phyloP scores from a whole-genome alignment of 2,113 vertebrate genomes.

The Melanostigma gelatinosum region DNA sequence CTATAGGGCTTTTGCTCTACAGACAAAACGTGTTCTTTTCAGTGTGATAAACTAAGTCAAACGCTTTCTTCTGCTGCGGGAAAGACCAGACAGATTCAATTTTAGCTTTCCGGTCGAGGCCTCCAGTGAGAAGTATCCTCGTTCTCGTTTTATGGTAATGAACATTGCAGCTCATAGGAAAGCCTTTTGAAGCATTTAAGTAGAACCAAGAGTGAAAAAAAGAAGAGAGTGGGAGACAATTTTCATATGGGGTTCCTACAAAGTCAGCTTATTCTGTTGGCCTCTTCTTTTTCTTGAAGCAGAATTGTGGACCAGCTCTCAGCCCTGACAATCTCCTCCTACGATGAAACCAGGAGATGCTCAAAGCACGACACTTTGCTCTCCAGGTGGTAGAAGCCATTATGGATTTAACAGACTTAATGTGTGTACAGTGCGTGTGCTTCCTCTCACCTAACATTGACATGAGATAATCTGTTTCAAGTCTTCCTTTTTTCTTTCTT shows the following conservation, averaged over 20 bases:
- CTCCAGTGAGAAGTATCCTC: conserved; percentile 31
- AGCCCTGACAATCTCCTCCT: conserved; percentile 28
- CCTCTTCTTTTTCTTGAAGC: conserved; percentile 36
- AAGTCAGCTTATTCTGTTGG: conserved; percentile 47
- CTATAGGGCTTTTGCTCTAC: conserved; percentile 8
- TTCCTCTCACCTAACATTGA: conserved; percentile 19
- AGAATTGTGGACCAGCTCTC: conserved; percentile 25
- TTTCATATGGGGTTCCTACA: conserved; percentile 26
- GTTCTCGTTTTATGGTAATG: conserved; percentile 48
- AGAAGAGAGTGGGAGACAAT: not conserved
- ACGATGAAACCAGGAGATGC: conserved; percentile 44
- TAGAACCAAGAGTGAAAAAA: not conserved
- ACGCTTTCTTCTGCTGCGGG: conserved; percentile 17
- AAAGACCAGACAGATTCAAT: conserved; percentile 17
- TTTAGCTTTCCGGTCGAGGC: conserved; percentile 21
- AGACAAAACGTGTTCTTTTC: conserved; percentile 17
- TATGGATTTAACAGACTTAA: conserved; percentile 59
- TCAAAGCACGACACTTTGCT: conserved; percentile 43
- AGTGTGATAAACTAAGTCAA: conserved; percentile 34
- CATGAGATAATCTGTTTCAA: conserved; percentile 54
- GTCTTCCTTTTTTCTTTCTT: conserved; percentile 10
- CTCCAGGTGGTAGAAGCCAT: conserved; percentile 42
- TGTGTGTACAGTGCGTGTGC: conserved; percentile 44
- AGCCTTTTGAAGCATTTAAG: conserved; percentile 32
- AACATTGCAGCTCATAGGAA: conserved; percentile 38